Base-by-base conservation (phyloP, 2,888 invertebrate species). In the Pseudolycoriella hygida region DNA sequence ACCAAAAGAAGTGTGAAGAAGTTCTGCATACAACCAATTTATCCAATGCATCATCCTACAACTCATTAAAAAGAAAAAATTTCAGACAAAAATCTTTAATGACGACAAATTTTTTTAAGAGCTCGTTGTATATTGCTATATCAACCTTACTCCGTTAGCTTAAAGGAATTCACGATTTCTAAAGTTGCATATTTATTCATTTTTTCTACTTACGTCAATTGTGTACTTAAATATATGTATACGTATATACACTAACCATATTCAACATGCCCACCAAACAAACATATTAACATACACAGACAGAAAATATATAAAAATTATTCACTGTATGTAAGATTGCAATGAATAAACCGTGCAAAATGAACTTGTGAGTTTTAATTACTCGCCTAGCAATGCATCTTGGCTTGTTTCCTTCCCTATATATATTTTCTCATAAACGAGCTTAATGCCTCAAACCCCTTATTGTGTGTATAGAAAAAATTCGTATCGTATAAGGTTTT, bases 361-460 rank as follows among this genome's bases (percentile, higher is more conserved):
- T 48, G 49, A 49, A 50, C 49, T 50, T 50, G 49, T 50, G 49
- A 50, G 45, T 50, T 50, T 50, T 50, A 50, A 50, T 50, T 50
- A 50, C 50, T 50, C 46, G 46, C 45, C 47, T 39, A 44, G 47
- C 48, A 50, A 46, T 50, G 49, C 49, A 48, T 48, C 48, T 49
- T 49, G 44, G 44, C 39, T 44, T 43, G 30, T 48, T 40, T 43
- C 42, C 42, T 42, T 44, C 40, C 38, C 30, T 31, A 34, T 44
- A 25, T 25, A 25, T 25, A 25, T 25, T 25, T 25, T 25, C 31
- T 44, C 40, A 12, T 44, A 44, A 39, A 44, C 30, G 39, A 39
- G 19, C 40, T 19, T 40, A 14, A 40, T 40, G 40, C 18, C 40
- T 17, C 19, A 40, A 19, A 19, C 19, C 40, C 19, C 19, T 40